Conservation (phyloP, 1,140 invertebrate genomes). For the Magallana gigas region DNA sequence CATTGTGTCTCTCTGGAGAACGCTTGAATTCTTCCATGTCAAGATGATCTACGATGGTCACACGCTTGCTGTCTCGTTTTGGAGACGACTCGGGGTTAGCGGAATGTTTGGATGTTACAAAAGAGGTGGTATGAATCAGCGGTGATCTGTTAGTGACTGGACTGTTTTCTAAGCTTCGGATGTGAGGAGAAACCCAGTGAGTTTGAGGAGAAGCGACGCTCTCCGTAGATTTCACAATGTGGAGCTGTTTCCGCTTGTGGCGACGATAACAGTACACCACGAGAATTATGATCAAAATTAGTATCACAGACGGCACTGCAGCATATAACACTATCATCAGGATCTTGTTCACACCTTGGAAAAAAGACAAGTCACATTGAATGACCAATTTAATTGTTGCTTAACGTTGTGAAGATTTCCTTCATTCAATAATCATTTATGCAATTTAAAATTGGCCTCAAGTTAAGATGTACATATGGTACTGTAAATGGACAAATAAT, state of each 20-base stretch:
- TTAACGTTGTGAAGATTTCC: too few species aligned
- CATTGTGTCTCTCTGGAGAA: conserved; percentile 1
- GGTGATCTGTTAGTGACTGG: conserved; percentile 43
- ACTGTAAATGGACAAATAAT: too few species aligned
- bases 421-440: too few species aligned
- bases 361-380: neutral
- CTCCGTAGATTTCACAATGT: conserved; percentile 49
- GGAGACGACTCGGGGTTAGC: conserved; percentile 20
- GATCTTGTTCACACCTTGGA: conserved; percentile 48
- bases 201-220: conserved; percentile 48
- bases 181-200: conserved; percentile 59
- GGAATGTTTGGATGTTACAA: conserved; percentile 49
- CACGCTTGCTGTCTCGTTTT: conserved; percentile 13
- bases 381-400: too few species aligned
- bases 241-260: conserved; percentile 43
- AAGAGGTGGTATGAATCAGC: conserved; percentile 46
- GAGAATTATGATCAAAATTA: conserved; percentile 32
- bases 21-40: conserved; percentile 20
- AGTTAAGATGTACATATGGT: too few species aligned
- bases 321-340: conserved; percentile 53
- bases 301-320: conserved; percentile 48
- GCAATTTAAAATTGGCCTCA: too few species aligned
- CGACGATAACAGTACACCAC: conserved; percentile 50
- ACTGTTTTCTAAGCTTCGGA: conserved; percentile 52
- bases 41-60: neutral